Evolutionary conservation across 1,140 invertebrate genomes (phyloP).

Genomic region (Polypedilum pembai): DNA sequence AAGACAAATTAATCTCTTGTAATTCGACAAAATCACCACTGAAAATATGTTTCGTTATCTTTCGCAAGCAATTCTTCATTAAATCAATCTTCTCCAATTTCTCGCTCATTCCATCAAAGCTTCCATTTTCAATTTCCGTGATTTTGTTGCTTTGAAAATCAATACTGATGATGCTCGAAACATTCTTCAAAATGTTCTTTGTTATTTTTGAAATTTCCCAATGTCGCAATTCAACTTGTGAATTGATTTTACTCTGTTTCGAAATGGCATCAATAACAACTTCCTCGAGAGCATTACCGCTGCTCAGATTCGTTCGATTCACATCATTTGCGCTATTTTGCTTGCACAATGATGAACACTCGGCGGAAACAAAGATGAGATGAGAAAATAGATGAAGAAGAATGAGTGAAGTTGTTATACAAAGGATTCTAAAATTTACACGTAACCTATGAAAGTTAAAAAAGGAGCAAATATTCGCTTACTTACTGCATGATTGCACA

Average conservation of each 20-base stretch:
- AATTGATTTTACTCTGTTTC: slow-evolving; percentile 16
- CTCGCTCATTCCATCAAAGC: not conserved
- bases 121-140: slow-evolving; percentile 21
- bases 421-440: not conserved
- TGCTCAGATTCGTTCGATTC: slow-evolving; percentile 9
- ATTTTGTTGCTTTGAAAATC: slow-evolving; percentile 7
- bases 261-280: slow-evolving; percentile 4
- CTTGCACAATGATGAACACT: not conserved
- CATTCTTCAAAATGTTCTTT: slow-evolving; percentile 3
- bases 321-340: slow-evolving; percentile 2
- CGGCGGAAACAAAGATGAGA: not conserved
- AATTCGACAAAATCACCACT: not conserved
- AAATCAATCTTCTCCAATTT: slow-evolving; percentile 27
- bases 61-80: slow-evolving; percentile 13
- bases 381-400: not conserved
- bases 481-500: not conserved
- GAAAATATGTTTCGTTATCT: slow-evolving; percentile 22
- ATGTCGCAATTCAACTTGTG: not conserved
- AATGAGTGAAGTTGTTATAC: not conserved
- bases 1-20: slow-evolving; percentile 7
- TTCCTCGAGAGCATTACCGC: not conserved
- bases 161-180: not conserved
- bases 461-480: not conserved
- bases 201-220: not conserved
- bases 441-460: not conserved